Base-by-base conservation (phyloP, 2,888 invertebrate species). In the Rhagonycha lutea region DNA sequence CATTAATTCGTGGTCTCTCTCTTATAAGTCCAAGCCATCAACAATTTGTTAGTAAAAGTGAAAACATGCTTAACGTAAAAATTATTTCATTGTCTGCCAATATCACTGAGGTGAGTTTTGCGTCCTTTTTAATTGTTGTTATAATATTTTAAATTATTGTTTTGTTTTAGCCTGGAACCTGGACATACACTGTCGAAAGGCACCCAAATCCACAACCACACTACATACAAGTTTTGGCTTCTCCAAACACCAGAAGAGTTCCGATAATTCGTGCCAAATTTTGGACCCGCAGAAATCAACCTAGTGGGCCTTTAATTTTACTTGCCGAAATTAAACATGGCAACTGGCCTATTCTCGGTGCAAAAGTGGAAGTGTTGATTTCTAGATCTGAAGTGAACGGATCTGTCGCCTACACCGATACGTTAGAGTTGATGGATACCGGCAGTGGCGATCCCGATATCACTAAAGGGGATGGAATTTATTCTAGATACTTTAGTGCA, bases 371-470 rank as follows among this genome's bases (percentile, higher is more conserved):
- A 83, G 90, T 90, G 0, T 87, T 86, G 0, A 86, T 91, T 12
- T 89, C 88, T 1, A 85, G 87, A 78, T 81, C 83, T 7, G 86
- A 85, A 62, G 78, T 81, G 1, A 86, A 88, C 76, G 86, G 86
- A 10, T 85, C 87, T 4, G 81, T 83, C 8, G 80, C 85, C 2
- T 86, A 88, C 67, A 85, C 84, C 23, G 84, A 85, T 78, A 88
- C 84, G 70, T 86, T 91, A 69, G 89, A 89, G 77, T 85, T 92
- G 2, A 84, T 90, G 69, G 92, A 92, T 84, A 90, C 89, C 65
- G 92, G 92, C 10, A 89, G 90, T 80, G 92, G 91, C 77, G 92
- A 92, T 86, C 92, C 92, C 0, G 93, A 93, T 84, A 88, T 92
- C 26, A 90, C 90, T 23, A 89, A 89, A 83, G 90, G 91, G 0